These are phyloP conservation scores for Aphelenchoides avenae DNA, from an alignment of 1,140 invertebrate genomes.

Conservation along the genomic window DNA sequence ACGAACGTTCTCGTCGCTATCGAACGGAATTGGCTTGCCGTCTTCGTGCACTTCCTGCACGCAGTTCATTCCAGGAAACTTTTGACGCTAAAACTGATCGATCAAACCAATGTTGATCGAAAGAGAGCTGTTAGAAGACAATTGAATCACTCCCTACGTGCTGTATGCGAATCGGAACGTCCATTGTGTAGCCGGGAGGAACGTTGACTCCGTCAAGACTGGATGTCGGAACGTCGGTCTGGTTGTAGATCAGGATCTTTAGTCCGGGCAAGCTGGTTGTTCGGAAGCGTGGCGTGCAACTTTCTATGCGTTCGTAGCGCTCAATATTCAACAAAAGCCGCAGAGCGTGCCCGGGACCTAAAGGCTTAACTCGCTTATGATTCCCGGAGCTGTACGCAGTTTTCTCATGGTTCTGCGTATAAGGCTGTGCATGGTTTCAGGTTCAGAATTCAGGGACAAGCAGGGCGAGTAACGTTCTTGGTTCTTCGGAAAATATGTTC, in stretches of 20 bases:
- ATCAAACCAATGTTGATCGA: constrained; percentile 20
- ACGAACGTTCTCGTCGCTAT: constrained; percentile 40
- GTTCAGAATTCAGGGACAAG: too few species aligned
- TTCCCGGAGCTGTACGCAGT: too few species aligned
- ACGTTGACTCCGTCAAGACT: constrained; percentile 55
- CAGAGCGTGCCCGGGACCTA: constrained; percentile 46
- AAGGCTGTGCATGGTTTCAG: too few species aligned
- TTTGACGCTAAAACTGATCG: constrained; percentile 45
- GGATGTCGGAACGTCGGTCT: constrained; percentile 55
- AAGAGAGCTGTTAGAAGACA: background rate
- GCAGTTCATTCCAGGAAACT: constrained; percentile 53
- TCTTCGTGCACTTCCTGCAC: constrained; percentile 49
- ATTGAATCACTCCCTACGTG: too few species aligned
- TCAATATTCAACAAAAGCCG: constrained; percentile 55
- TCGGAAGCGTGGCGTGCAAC: constrained; percentile 49
- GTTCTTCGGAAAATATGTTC: too few species aligned
- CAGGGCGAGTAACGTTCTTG: too few species aligned
- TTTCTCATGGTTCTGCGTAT: too few species aligned
- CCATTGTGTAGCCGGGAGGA: constrained; percentile 56
- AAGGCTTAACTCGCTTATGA: constrained; percentile 14
- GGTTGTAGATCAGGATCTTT: constrained; percentile 58
- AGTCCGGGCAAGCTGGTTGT: constrained; percentile 49
- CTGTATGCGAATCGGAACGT: constrained; percentile 59
- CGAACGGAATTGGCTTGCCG: constrained; percentile 27
- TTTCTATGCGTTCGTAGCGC: constrained; percentile 55